Percentiles rank a stretch among this genome's conserved stretches.
Evolutionary conservation across 2,888 invertebrate genomes (phyloP).

Genomic region (Meliscaeva auricollis): DNA sequence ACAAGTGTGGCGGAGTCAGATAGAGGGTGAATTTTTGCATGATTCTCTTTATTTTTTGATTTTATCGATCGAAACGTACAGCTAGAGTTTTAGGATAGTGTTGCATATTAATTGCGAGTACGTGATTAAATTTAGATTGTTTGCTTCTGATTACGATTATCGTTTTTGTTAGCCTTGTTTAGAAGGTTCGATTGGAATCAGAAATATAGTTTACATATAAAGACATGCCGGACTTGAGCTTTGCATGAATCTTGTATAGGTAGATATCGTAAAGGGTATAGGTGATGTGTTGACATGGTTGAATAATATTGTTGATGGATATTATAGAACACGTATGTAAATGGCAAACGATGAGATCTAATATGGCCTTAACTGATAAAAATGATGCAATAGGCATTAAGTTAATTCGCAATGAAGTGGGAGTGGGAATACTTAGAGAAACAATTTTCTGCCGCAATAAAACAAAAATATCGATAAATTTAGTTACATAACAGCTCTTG

Average conservation of each 20-base stretch:
- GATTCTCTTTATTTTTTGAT: background rate
- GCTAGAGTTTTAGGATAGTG: slow-evolving; percentile 18
- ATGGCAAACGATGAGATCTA: background rate
- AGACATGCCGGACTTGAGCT: slow-evolving; percentile 16
- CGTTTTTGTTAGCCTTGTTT: slow-evolving; percentile 26
- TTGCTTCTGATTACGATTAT: slow-evolving; percentile 13
- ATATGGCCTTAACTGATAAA: background rate
- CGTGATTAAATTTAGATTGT: slow-evolving; percentile 31
- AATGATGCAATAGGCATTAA: background rate
- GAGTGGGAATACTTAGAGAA: no score
- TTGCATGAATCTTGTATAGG: background rate
- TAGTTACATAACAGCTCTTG: no score
- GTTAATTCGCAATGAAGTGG: background rate
- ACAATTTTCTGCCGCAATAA: no score
- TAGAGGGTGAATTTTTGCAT: slow-evolving; percentile 16
- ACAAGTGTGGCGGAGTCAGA: slow-evolving; percentile 36
- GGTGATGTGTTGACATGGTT: background rate
- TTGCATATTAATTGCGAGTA: slow-evolving; percentile 49
- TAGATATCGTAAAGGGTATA: no score
- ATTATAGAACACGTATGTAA: slow-evolving; percentile 9
- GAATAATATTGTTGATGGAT: background rate
- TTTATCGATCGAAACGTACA: slow-evolving; percentile 45
- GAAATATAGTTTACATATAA: background rate
- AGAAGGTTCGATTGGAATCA: background rate
- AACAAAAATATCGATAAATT: no score